Base-by-base conservation (phyloP, 2,888 invertebrate genomes). In the Tenthredo livida region DNA sequence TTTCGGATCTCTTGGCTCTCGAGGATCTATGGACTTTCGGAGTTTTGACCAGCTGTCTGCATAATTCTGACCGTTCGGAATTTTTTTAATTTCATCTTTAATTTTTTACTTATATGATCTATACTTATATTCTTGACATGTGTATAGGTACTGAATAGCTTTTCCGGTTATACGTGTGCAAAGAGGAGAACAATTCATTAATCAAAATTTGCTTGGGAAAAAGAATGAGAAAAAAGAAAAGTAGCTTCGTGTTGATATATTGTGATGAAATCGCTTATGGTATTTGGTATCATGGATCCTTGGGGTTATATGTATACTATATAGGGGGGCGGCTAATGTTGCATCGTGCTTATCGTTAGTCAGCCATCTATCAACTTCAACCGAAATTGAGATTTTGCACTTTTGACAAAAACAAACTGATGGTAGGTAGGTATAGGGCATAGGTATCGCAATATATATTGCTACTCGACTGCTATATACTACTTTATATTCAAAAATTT, bases 361-460 rank as follows among this genome's bases (percentile, higher is more conserved):
- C 84, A 84, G 85, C 88, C 87, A 90, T 90, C 88, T 88, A 90
- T 90, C 90, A 89, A 87, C 89, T 87, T 88, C 89, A 89, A 80
- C 86, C 83, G 87, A 90, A 88, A 89, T 90, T 89, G 89, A 89
- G 88, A 89, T 87, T 89, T 88, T 88, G 86, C 85, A 88, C 88
- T 89, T 87, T 87, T 87, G 88, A 88, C 89, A 86, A 88, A 88
- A 86, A 86, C 84, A 84, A 77, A 86, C 75, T 73, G 70, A 72
- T 84, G 85, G 72, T 78, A 50, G 12, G n/a, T 3, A 72, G 15
- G 15, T n/a, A 4, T 10, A 29, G 33, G 37, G 17, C 9, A 40
- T 58, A 58, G 21, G 40, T 61, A 75, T 50, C 17, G 54, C 7
- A 21, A 29, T 15, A 25, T 54, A 80, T 80, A 80, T 80, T 61